Conservation (phyloP, 2,113 vertebrate genomes). For the Dicrurus megarhynchus region DNA sequence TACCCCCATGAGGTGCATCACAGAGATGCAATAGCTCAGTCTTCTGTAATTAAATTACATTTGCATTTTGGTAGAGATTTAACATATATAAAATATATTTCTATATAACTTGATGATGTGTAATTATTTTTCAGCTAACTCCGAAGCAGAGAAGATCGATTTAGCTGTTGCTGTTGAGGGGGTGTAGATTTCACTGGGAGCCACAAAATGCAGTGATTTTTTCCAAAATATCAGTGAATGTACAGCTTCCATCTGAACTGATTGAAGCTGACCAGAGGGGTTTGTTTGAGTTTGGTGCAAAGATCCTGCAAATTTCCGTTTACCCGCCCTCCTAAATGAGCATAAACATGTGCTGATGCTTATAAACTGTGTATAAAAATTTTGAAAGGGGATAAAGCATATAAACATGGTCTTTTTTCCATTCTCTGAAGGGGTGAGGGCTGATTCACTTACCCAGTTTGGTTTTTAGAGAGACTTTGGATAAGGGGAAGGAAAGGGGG, state of each 20-base stretch:
- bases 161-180: not conserved
- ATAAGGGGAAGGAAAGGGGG: not conserved
- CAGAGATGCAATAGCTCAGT: not conserved
- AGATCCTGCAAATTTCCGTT: not conserved
- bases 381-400: not conserved
- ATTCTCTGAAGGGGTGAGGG: not conserved
- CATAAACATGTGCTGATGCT: not conserved
- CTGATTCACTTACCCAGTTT: not conserved
- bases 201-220: not conserved
- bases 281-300: not conserved
- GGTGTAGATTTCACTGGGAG: not conserved
- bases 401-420: not conserved
- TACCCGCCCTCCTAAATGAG: not conserved
- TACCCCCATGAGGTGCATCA: not conserved
- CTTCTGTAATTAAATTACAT: not conserved
- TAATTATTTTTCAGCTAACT: not conserved
- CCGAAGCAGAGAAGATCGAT: not conserved
- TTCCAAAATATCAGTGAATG: not conserved
- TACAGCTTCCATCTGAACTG: not conserved
- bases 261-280: not conserved
- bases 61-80: not conserved
- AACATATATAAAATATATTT: not conserved
- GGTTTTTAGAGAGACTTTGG: not conserved
- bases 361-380: not conserved
- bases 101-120: not conserved